Evolutionary conservation across 2,888 invertebrate genomes (phyloP).

Genomic region (Oasisia sp.): DNA sequence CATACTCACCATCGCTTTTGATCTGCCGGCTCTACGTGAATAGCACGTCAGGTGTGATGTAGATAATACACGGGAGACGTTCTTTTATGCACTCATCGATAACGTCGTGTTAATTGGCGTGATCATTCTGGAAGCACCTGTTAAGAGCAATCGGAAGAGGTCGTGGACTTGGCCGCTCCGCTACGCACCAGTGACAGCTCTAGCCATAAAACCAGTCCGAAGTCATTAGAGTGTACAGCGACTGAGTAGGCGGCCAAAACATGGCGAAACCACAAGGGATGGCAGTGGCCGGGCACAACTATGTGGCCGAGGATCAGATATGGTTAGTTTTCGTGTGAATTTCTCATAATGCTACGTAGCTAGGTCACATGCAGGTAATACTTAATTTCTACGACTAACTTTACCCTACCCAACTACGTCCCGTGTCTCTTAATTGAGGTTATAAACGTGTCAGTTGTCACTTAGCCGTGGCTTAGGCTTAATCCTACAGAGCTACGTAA

Average conservation of each 20-base stretch:
- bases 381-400: no score
- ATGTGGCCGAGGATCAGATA: constrained; percentile 61
- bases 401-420: background rate
- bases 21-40: background rate
- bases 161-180: background rate
- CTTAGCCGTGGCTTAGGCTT: no score
- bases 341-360: background rate
- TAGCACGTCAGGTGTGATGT: background rate
- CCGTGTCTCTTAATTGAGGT: background rate
- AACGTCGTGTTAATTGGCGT: background rate
- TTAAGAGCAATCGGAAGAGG: background rate
- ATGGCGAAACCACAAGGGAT: constrained; percentile 36
- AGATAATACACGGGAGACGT: background rate
- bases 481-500: no score
- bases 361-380: no score
- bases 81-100: background rate
- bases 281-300: constrained; percentile 56
- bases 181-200: background rate
- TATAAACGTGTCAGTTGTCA: background rate
- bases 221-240: background rate
- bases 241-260: background rate
- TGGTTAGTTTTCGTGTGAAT: constrained; percentile 49
- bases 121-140: background rate
- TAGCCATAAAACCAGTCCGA: background rate
- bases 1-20: background rate